These are phyloP conservation scores for Brenthis hecate DNA, from an alignment of 2,888 invertebrate genomes.

Conservation along the genomic window DNA sequence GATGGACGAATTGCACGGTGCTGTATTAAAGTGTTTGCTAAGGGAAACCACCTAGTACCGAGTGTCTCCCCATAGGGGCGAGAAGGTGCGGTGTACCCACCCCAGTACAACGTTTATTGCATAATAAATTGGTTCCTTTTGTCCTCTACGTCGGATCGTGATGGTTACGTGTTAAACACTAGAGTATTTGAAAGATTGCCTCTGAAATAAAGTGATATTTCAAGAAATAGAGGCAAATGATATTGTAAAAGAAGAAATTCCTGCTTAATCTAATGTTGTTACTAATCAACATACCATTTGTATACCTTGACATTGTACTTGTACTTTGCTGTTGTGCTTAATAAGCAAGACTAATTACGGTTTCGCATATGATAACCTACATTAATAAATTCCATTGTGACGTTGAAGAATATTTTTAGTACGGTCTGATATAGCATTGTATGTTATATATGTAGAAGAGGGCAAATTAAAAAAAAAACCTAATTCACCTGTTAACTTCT, in stretches of 20 bases:
- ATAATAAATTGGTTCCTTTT: conserved; percentile 37
- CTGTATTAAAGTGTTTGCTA: conserved; percentile 59
- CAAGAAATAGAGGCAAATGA: neutral
- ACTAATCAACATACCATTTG: too few species aligned
- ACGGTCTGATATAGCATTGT: neutral
- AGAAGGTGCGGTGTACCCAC: conserved; percentile 21
- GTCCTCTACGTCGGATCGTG: conserved; percentile 25
- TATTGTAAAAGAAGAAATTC: too few species aligned
- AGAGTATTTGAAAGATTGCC: conserved; percentile 8
- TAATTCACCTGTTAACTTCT: neutral
- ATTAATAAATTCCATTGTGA: neutral
- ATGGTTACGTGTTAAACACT: conserved; percentile 27
- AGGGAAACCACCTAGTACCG: conserved; percentile 36
- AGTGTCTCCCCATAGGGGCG: conserved; percentile 26
- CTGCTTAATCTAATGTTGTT: too few species aligned
- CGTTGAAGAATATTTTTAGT: neutral
- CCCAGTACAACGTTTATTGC: conserved; percentile 24
- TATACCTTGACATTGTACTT: conserved; percentile 24
- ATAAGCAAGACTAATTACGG: conserved; percentile 15
- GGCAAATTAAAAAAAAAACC: too few species aligned
- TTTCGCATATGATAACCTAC: conserved; percentile 8
- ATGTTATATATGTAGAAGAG: too few species aligned
- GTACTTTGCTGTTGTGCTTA: conserved; percentile 20
- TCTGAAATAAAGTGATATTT: neutral
- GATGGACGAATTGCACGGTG: conserved; percentile 54